Percentiles rank a stretch among this genome's conserved stretches.
Conservation (phyloP, 2,113 vertebrate species). For the Centropristis striata region DNA sequence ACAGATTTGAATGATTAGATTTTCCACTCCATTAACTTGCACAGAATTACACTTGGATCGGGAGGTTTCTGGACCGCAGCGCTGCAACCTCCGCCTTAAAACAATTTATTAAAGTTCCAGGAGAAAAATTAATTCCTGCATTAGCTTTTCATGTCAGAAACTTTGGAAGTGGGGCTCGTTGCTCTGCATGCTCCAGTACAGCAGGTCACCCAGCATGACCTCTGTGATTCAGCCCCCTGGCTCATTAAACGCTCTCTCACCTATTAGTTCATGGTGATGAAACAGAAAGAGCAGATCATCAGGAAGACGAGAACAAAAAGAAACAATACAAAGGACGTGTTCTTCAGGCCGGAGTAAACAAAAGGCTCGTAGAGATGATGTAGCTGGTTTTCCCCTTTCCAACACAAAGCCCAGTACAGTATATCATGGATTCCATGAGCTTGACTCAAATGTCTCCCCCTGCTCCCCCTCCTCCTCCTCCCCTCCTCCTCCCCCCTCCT, state of each 20-base stretch:
- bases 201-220: conserved; percentile 39
- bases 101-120: conserved; percentile 12
- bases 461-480: neutral
- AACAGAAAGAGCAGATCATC: conserved; percentile 32
- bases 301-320: conserved; percentile 19
- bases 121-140: conserved; percentile 32
- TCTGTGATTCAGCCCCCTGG: conserved; percentile 17
- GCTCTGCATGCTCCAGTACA: neutral
- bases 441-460: conserved; percentile 66
- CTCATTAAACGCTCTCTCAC: conserved; percentile 50
- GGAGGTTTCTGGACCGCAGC: neutral
- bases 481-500: conserved; percentile 19
- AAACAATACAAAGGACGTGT: conserved; percentile 61
- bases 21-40: conserved; percentile 46
- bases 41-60: conserved; percentile 1
- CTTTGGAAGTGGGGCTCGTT: conserved; percentile 13
- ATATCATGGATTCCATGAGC: conserved; percentile 78
- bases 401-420: conserved; percentile 76
- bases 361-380: conserved; percentile 71
- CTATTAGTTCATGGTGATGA: conserved; percentile 51
- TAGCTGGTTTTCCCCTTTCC: conserved; percentile 82
- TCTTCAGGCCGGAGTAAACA: conserved; percentile 61
- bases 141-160: conserved; percentile 9
- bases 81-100: conserved; percentile 38
- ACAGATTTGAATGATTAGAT: conserved; percentile 27